Conservation (phyloP, 2,797 vertebrate genomes). For the Percopsis omiscomaycus region DNA sequence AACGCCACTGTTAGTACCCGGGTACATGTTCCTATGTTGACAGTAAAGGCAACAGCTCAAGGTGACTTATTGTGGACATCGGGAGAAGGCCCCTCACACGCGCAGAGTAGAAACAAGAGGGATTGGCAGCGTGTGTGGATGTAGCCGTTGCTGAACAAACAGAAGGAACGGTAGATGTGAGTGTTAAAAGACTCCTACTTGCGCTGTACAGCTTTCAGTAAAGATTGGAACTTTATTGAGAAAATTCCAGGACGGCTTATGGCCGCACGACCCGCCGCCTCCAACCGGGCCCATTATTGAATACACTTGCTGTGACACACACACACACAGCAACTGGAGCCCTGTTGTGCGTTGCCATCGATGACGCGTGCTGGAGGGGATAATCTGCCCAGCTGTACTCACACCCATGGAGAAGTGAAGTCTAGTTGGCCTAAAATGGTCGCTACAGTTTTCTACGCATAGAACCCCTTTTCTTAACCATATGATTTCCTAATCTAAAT, state of each 20-base stretch:
- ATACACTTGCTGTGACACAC: conserved; percentile 40
- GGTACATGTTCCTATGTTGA: no score
- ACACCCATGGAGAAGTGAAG: conserved; percentile 59
- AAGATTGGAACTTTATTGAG: conserved; percentile 87
- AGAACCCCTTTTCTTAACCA: conserved; percentile 23
- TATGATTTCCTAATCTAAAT: neutral
- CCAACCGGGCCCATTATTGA: conserved; percentile 73
- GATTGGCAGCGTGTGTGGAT: neutral
- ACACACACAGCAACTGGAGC: conserved; percentile 50
- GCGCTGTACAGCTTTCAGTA: conserved; percentile 68
- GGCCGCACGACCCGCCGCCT: conserved; percentile 68
- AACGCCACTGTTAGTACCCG: neutral
- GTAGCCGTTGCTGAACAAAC: neutral
- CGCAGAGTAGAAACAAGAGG: no score
- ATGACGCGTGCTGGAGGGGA: conserved; percentile 74
- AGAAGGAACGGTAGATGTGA: neutral
- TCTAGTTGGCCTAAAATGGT: conserved; percentile 53
- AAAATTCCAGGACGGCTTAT: conserved; percentile 89
- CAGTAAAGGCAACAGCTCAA: no score
- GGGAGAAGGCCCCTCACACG: no score
- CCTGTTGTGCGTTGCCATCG: conserved; percentile 67
- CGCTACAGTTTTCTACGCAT: conserved; percentile 34
- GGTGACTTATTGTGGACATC: no score
- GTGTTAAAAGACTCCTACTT: conserved; percentile 30
- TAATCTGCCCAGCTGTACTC: conserved; percentile 72